These are phyloP conservation scores for Phoenicopterus ruber DNA, from an alignment of 2,113 vertebrate species.

Conservation along the genomic window DNA sequence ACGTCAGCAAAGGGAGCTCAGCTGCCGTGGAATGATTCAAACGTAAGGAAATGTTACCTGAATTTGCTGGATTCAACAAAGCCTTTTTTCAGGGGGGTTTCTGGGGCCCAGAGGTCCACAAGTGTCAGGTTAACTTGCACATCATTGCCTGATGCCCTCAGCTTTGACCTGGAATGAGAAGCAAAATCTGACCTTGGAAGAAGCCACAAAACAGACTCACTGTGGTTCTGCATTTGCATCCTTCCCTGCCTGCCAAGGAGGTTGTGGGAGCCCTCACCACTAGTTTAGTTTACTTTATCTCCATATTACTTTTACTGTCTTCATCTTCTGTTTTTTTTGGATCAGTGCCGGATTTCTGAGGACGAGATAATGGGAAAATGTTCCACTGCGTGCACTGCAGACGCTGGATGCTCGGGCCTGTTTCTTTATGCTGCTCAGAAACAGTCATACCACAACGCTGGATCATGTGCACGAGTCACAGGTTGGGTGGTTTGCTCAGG, in stretches of 20 bases:
- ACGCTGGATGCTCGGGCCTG: neutral
- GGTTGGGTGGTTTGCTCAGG: neutral
- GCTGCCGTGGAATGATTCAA: neutral
- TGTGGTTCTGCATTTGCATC: neutral
- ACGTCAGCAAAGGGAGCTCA: neutral
- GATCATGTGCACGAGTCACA: neutral
- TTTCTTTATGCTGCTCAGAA: neutral
- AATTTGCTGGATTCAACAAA: neutral
- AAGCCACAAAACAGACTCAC: neutral
- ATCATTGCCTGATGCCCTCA: neutral
- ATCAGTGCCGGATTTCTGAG: accelerated
- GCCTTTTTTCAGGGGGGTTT: neutral
- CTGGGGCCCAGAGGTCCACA: neutral
- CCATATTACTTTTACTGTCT: neutral
- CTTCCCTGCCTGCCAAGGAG: neutral
- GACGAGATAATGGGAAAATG: accelerated
- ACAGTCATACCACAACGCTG: neutral
- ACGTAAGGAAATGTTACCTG: neutral
- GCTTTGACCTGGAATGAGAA: neutral
- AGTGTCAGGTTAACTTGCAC: neutral
- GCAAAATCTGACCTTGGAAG: neutral
- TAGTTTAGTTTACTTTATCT: neutral
- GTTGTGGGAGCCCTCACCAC: neutral
- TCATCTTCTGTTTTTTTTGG: neutral
- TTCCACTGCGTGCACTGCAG: neutral